Evolutionary conservation across 2,888 invertebrate species (phyloP), one percentile per base, ranked within the genome.

Genomic region (Muschampia plurimacula): DNA sequence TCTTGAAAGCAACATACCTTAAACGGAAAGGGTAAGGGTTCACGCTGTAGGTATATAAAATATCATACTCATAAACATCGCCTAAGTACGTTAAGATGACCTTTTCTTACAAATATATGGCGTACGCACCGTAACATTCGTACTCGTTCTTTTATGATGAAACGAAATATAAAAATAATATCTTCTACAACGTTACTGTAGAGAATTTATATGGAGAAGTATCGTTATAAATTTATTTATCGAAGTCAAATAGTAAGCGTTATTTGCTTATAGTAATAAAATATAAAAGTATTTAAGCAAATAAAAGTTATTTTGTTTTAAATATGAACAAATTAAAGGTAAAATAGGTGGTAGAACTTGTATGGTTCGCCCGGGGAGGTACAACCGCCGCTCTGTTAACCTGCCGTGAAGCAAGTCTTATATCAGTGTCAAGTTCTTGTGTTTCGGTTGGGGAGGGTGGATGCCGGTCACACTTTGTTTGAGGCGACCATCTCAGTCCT

Each of bases 21-120:
- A 78, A 77, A 81, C 74, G 82, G 83, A 82, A 75, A 75, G 68
- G 70, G 79, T 86, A 86, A 82, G 81, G 87, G 86, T 82, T 80
- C 80, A 77, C 28, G 22, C 22, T 22, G 22, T 22, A 22, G 55
- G n/a, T 68, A 63, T 39, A 41, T 64, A 64, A 70, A 70, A 65
- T 65, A 46, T 44, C 57, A 46, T 65, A 44, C 64, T 65, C 70
- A 65, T 70, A 70, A 70, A 70, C 70, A 70, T 57, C 36, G 64
- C 64, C 44, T 65, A 59, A 70, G 57, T 70, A 65, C 64, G 7
- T 70, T 70, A 28, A n/a, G 57, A 70, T 70, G 70, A 70, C 70
- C 57, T 64, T 69, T 41, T 36, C 57, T 69, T 65, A 2, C 32
- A 44, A 59, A 70, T 70, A 65, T 70, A 15, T 36, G 46, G 41